Percentiles rank a stretch among this genome's conserved stretches.
Evolutionary conservation across 2,113 vertebrate species (phyloP).

Genomic region (Oreocharis arfaki): DNA sequence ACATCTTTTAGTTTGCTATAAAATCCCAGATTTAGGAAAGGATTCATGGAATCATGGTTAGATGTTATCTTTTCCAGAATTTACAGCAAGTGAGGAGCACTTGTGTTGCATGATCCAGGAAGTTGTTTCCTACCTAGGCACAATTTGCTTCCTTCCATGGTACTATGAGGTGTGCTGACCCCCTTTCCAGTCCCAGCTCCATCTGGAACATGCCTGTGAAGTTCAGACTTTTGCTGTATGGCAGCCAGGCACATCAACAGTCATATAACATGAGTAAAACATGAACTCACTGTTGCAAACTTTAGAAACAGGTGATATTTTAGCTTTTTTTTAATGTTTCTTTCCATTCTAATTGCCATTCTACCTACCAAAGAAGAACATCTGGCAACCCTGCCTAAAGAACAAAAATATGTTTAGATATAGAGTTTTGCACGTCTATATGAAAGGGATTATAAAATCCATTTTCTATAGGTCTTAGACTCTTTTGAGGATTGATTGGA

Average conservation of each 20-base stretch:
- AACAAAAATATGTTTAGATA: not conserved
- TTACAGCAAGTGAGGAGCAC: not conserved
- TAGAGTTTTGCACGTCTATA: not conserved
- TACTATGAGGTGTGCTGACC: not conserved
- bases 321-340: not conserved
- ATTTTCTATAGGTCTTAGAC: not conserved
- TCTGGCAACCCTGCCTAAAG: not conserved
- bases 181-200: not conserved
- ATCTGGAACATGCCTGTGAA: not conserved
- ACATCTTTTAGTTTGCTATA: not conserved
- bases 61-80: not conserved
- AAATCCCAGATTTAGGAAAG: not conserved
- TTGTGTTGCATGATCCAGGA: not conserved
- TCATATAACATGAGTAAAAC: not conserved
- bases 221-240: not conserved
- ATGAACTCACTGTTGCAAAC: not conserved
- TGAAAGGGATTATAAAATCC: not conserved
- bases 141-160: not conserved
- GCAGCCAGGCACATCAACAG: not conserved
- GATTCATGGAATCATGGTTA: not conserved
- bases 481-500: not conserved
- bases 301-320: not conserved
- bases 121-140: not conserved
- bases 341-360: not conserved
- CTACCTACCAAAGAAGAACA: not conserved